Conservation (phyloP, 2,113 vertebrate genomes). For the Pygoscelis antarcticus region DNA sequence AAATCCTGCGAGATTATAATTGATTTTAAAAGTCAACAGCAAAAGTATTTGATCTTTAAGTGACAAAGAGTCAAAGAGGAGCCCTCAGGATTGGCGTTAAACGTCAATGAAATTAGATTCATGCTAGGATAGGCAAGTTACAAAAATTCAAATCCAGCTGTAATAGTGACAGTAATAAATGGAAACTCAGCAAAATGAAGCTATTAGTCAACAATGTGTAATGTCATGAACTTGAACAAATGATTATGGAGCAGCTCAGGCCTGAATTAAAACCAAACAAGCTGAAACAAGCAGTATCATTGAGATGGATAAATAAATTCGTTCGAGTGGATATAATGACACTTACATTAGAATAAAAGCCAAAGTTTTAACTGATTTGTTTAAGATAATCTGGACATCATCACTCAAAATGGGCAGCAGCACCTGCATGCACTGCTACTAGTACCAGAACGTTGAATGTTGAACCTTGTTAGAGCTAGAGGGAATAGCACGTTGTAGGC, state of each 20-base stretch:
- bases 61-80: constrained; percentile 38
- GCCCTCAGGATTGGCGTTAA: constrained; percentile 40
- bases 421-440: neutral
- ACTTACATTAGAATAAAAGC: neutral
- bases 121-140: constrained; percentile 24
- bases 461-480: neutral
- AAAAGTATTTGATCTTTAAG: constrained; percentile 38
- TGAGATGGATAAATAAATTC: neutral
- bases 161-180: constrained; percentile 46
- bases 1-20: constrained; percentile 49
- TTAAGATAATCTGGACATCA: neutral
- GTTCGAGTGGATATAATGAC: neutral
- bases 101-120: constrained; percentile 34
- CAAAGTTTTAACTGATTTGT: neutral
- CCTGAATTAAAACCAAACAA: constrained; percentile 26
- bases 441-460: neutral
- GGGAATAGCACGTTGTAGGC: neutral
- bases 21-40: constrained; percentile 58
- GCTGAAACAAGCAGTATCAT: neutral
- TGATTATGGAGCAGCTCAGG: neutral
- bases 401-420: neutral
- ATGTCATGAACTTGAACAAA: constrained; percentile 28
- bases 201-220: constrained; percentile 31
- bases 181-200: constrained; percentile 50
- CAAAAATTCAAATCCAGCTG: constrained; percentile 38